A percentile compares a stretch with the other conserved stretches of the same genome.
Evolutionary conservation across 2,888 invertebrate species (phyloP).

Genomic region (Lucinisca nassula): DNA sequence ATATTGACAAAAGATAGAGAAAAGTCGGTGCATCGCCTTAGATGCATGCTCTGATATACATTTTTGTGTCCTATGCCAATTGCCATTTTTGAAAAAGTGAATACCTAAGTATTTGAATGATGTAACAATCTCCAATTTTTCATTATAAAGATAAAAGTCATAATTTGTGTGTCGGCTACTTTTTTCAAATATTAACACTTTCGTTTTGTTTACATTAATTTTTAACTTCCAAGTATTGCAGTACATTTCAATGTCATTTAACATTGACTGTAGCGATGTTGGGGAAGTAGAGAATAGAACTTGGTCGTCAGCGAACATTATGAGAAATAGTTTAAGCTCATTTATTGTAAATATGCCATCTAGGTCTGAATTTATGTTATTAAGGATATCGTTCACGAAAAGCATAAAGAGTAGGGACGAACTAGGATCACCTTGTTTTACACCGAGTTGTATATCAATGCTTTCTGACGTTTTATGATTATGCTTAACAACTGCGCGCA

Average conservation of each 20-base stretch:
- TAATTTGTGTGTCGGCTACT: not conserved
- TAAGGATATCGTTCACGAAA: constrained; percentile 34
- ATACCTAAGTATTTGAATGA: too few relatives aligned
- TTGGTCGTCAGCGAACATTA: constrained; percentile 38
- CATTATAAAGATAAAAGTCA: not conserved
- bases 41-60: not conserved
- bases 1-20: not conserved
- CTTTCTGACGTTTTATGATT: constrained; percentile 6
- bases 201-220: constrained; percentile 32
- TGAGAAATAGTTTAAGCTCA: constrained; percentile 18
- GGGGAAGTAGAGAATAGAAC: constrained; percentile 28
- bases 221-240: constrained; percentile 18
- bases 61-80: not conserved
- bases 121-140: not conserved
- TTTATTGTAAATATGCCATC: constrained; percentile 12
- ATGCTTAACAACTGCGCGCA: constrained; percentile 27
- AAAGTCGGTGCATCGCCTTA: not conserved
- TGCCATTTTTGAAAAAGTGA: too few relatives aligned
- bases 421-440: constrained; percentile 48
- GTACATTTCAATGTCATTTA: constrained; percentile 11
- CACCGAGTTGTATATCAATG: constrained; percentile 24
- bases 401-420: constrained; percentile 21
- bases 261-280: constrained; percentile 1
- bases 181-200: not conserved
- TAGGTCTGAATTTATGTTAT: constrained; percentile 22